Percentiles rank a stretch among this genome's conserved stretches.
phyloP scores from a whole-genome alignment of 2,113 vertebrate species.

The Grammomys dolichurus region DNA sequence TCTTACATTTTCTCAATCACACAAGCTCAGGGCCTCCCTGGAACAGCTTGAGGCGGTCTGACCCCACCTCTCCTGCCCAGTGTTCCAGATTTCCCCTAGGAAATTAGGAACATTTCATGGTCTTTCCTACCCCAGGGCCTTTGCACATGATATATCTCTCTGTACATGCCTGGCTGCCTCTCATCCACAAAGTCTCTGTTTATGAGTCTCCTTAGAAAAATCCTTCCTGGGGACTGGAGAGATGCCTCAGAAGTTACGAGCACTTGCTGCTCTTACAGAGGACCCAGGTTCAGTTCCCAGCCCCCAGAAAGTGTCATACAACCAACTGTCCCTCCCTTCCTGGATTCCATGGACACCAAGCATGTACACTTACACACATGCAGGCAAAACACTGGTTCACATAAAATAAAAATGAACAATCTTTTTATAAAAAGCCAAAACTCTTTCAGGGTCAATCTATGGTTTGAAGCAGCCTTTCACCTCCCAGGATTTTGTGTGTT shows the following conservation, averaged over 20 bases:
- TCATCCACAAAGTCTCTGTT: background rate
- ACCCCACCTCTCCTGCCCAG: background rate
- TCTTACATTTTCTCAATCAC: background rate
- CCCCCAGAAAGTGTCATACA: background rate
- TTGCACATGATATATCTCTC: background rate
- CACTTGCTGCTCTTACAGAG: background rate
- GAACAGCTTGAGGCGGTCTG: background rate
- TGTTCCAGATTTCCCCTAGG: background rate
- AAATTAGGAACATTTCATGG: background rate
- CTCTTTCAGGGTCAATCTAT: background rate
- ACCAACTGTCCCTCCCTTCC: background rate
- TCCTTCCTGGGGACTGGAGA: background rate
- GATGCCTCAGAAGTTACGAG: background rate
- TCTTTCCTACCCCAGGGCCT: background rate
- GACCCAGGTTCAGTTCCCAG: background rate
- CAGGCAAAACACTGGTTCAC: background rate
- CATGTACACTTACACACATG: background rate
- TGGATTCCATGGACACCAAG: background rate
- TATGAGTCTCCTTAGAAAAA: background rate
- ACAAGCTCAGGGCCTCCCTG: background rate
- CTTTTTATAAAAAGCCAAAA: background rate
- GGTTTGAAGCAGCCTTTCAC: no score
- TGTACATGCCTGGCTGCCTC: background rate
- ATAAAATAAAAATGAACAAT: background rate
- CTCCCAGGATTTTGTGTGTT: background rate